phyloP scores from a whole-genome alignment of 1,140 invertebrate genomes.

The Pinna nobilis region DNA sequence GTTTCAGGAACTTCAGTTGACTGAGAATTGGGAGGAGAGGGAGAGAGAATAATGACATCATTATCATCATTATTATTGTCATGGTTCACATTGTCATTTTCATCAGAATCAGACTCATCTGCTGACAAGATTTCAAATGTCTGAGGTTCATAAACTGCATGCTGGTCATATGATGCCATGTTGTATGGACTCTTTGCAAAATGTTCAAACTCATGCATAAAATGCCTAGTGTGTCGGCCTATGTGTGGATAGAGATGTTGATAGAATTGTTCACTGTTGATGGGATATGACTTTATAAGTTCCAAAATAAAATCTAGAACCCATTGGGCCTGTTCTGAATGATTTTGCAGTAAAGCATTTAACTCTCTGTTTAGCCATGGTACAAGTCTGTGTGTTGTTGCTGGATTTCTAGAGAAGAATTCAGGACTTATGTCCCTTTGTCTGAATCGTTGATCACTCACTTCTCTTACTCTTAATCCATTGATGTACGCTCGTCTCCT shows the following conservation, averaged over 20 bases:
- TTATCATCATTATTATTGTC: no score
- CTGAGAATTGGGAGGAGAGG: slow-evolving; percentile 5
- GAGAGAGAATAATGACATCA: slow-evolving; percentile 49
- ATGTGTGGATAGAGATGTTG: slow-evolving; percentile 74
- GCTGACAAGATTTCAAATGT: slow-evolving; percentile 42
- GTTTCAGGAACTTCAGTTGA: no score
- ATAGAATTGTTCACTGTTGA: slow-evolving; percentile 84
- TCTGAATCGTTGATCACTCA: slow-evolving; percentile 36
- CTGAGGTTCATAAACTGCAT: slow-evolving; percentile 69
- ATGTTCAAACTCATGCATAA: slow-evolving; percentile 91
- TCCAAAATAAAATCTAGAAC: slow-evolving; percentile 83
- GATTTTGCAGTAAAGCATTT: slow-evolving; percentile 80
- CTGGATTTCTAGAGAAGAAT: slow-evolving; percentile 85
- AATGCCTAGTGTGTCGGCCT: slow-evolving; percentile 79
- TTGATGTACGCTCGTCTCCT: slow-evolving; percentile 85
- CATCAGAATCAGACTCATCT: slow-evolving; percentile 40
- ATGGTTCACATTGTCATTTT: slow-evolving; percentile 41
- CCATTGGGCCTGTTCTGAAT: slow-evolving; percentile 78
- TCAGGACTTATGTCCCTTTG: slow-evolving; percentile 78
- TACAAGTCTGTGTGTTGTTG: slow-evolving; percentile 85
- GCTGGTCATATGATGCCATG: slow-evolving; percentile 80
- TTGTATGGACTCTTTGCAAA: slow-evolving; percentile 91
- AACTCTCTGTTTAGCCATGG: slow-evolving; percentile 93
- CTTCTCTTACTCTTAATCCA: slow-evolving; percentile 83
- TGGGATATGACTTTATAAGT: slow-evolving; percentile 81